Evolutionary conservation across 2,797 vertebrate species (phyloP).

Genomic region (Austrolebias charrua): DNA sequence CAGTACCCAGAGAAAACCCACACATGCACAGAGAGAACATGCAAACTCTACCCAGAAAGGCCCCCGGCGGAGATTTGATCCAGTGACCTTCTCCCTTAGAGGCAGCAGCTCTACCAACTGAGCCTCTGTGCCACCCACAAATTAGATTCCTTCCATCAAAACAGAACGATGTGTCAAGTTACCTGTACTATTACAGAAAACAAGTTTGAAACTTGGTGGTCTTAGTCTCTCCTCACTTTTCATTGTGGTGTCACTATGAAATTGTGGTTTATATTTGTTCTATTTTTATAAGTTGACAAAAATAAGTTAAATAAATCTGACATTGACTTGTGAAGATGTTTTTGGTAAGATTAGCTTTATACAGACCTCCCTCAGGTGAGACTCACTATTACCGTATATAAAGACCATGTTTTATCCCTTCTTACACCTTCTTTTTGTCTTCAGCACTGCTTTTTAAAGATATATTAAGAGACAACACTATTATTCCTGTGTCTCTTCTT

Average conservation of each 20-base stretch:
- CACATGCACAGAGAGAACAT: too few species aligned
- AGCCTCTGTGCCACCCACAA: background rate
- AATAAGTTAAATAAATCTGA: background rate
- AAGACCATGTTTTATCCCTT: background rate
- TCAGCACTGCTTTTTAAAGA: conserved; percentile 43
- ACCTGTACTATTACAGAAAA: too few species aligned
- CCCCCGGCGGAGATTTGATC: too few species aligned
- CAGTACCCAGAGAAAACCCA: too few species aligned
- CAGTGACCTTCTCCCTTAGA: too few species aligned
- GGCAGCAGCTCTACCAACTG: too few species aligned
- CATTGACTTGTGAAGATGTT: background rate
- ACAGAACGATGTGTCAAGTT: background rate
- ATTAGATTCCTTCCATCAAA: background rate
- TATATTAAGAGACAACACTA: conserved; percentile 20
- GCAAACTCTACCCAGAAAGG: too few species aligned
- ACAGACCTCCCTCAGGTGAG: background rate
- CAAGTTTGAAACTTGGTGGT: background rate
- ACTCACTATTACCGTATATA: conserved; percentile 23
- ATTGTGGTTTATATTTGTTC: background rate
- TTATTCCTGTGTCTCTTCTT: conserved; percentile 33
- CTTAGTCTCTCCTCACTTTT: background rate
- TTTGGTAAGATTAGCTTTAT: background rate
- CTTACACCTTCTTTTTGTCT: conserved; percentile 19
- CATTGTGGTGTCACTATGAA: background rate
- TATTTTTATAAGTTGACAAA: background rate